Evolutionary conservation across 2,888 invertebrate genomes (phyloP).

Genomic region (Priocnemis perturbator): DNA sequence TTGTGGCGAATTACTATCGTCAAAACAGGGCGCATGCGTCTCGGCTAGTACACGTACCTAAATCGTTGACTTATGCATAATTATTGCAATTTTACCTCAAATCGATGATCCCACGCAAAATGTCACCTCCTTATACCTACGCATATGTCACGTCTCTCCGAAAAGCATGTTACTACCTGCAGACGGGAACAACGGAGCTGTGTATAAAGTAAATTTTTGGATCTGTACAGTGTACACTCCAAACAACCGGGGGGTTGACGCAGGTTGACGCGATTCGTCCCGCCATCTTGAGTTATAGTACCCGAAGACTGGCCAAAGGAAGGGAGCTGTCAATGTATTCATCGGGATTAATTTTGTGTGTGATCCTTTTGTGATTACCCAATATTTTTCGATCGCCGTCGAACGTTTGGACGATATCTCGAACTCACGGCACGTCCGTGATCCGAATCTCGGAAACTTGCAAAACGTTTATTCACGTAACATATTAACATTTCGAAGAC

Average conservation of each 20-base stretch:
- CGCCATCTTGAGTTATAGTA: constrained; percentile 47
- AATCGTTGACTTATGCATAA: too few species aligned
- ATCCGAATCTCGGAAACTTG: background rate
- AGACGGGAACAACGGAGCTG: too few species aligned
- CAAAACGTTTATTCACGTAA: background rate
- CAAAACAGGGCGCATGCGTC: too few species aligned
- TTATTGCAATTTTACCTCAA: too few species aligned
- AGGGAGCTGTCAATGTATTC: constrained; percentile 45
- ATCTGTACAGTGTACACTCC: too few species aligned
- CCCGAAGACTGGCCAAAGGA: constrained; percentile 22
- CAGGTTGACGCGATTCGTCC: constrained; percentile 32
- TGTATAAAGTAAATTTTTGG: too few species aligned
- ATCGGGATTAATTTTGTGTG: constrained; percentile 10
- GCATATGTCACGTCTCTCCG: too few species aligned
- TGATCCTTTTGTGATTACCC: background rate
- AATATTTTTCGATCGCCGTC: background rate
- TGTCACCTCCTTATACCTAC: too few species aligned
- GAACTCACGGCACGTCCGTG: background rate
- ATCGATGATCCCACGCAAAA: too few species aligned
- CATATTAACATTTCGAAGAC: constrained; percentile 23
- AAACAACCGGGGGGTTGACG: constrained; percentile 15
- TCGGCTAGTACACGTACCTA: too few species aligned
- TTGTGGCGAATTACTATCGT: too few species aligned
- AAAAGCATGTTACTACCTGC: too few species aligned
- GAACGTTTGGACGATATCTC: background rate